phyloP scores from a whole-genome alignment of 2,888 invertebrate species.

The Chironomus riparius region DNA sequence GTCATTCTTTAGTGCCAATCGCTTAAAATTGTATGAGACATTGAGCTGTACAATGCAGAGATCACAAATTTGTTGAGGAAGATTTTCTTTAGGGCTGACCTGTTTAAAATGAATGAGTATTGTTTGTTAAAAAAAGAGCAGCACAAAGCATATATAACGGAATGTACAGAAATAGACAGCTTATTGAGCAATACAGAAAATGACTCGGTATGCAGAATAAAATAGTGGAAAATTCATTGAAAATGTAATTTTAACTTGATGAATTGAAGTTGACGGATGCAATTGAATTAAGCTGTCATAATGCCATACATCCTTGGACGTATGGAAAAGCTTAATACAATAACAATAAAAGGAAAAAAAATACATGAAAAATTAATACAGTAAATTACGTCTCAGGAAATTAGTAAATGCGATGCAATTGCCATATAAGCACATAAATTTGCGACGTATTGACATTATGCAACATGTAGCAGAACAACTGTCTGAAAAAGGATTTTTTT shows the following conservation, averaged over 20 bases:
- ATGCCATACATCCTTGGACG: not conserved
- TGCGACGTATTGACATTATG: not conserved
- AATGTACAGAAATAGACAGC: too few relatives aligned
- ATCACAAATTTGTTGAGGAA: conserved; percentile 31
- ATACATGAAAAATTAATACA: not conserved
- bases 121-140: too few relatives aligned
- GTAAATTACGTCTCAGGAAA: not conserved
- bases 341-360: not conserved
- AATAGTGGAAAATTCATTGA: too few relatives aligned
- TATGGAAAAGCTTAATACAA: not conserved
- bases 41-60: conserved; percentile 31
- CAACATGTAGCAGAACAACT: not conserved
- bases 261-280: too few relatives aligned
- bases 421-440: not conserved
- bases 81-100: conserved; percentile 31
- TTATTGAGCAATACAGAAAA: too few relatives aligned
- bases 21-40: conserved; percentile 31
- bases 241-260: too few relatives aligned
- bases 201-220: too few relatives aligned
- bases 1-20: conserved; percentile 31
- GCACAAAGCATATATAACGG: too few relatives aligned
- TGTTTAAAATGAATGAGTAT: not conserved
- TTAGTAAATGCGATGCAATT: conserved; percentile 33
- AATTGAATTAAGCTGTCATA: too few relatives aligned
- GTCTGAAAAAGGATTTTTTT: not conserved